Base-by-base conservation (phyloP, 2,113 vertebrate species). In the Lamprotornis superbus region DNA sequence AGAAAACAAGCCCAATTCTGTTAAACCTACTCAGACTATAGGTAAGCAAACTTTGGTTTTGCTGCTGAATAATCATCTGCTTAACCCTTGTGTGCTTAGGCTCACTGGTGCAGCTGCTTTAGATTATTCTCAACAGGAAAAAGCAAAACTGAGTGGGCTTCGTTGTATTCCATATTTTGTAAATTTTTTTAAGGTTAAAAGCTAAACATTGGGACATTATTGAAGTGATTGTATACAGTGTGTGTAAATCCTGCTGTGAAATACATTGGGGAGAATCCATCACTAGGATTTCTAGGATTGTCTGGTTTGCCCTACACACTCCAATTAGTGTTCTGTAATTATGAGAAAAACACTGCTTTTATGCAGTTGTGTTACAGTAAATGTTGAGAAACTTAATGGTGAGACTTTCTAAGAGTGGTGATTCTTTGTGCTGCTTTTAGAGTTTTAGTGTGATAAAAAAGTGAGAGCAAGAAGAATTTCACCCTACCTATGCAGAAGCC, bases 1-100 rank as follows among this genome's bases (percentile, higher is more conserved):
- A 97, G 99, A 99, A 97, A 99, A 98, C 80, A 98, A 99, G 74
- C 98, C 98, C 94, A 98, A 98, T 97, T 98, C 99, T 94, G 98
- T 99, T 94, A 98, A 99, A 97, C 98, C 99, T 90, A 89, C 99
- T 92, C 99, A 98, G 93, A 98, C 98, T 79, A 98, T 99, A 97
- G 98, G 99, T 99, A 97, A 98, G 98, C 27, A 81, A 71, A 85
- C n/a, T 31, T 83, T 16, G 19, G 17, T 18, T 56, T 76, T 75
- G 61, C 39, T 83, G 61, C 63, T 90, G 39, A 67, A n/a, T 52
- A 52, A 27, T 79, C 11, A 42, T 30, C 46, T 84, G 28, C 28
- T 83, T 31, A 52, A 61, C 28, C 12, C 22, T 44, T 47, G 4
- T n/a, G 27, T 78, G 63, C 31, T 30, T 39, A 25, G 35, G 40